These are phyloP conservation scores for Dasyurus viverrinus DNA, from an alignment of 2,113 vertebrate genomes.

Conservation along the genomic window DNA sequence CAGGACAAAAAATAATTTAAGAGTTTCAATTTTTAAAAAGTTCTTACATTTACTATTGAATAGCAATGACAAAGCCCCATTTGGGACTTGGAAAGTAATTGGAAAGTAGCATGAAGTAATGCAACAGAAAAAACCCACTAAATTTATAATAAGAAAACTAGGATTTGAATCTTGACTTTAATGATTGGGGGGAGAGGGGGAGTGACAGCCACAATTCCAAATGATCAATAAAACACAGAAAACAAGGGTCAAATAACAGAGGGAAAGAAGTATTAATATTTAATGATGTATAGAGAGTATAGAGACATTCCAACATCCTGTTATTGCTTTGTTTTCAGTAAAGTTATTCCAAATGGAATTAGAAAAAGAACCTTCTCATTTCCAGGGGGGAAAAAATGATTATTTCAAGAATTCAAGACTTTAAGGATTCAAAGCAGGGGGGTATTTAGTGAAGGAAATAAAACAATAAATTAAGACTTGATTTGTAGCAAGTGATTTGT, in stretches of 20 bases:
- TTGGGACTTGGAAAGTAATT: neutral
- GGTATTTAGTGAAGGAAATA: neutral
- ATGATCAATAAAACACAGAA: neutral
- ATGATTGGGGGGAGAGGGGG: neutral
- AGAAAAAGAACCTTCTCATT: neutral
- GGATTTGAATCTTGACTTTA: neutral
- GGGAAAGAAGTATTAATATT: neutral
- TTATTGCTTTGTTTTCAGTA: neutral
- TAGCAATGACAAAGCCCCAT: neutral
- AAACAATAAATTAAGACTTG: too few species aligned
- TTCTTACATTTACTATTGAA: neutral
- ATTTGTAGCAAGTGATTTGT: too few species aligned
- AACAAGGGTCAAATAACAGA: neutral
- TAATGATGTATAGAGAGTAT: neutral
- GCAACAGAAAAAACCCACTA: neutral
- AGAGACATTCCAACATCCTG: neutral
- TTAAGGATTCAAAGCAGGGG: neutral
- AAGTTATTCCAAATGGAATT: neutral
- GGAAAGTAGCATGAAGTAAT: neutral
- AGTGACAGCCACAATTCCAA: neutral
- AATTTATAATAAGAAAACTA: neutral
- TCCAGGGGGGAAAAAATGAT: too few species aligned
- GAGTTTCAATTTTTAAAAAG: neutral
- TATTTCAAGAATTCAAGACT: neutral
- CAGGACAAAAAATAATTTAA: neutral